These are phyloP conservation scores for Astropecten irregularis DNA, from an alignment of 53 echinoderm and acorn worm genomes.

Conservation along the genomic window DNA sequence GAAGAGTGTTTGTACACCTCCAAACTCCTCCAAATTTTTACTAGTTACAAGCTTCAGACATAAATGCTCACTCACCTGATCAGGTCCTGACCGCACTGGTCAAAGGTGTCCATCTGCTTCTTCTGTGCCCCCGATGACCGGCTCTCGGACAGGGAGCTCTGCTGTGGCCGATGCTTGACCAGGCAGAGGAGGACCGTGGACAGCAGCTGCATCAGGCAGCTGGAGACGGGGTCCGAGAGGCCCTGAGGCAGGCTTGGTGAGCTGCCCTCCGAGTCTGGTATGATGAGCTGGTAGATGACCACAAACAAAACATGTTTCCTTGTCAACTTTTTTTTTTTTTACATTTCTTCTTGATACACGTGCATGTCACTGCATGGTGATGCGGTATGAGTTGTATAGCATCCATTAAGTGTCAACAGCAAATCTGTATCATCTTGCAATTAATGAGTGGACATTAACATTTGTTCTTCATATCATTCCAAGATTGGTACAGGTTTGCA, in stretches of 20 bases:
- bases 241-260: constrained; percentile 44
- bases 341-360: too few relatives aligned
- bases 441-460: too few relatives aligned
- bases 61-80: constrained; percentile 87
- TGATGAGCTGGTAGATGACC: not conserved
- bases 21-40: too few relatives aligned
- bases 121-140: constrained; percentile 76
- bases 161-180: constrained; percentile 78
- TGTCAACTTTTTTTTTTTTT: too few relatives aligned
- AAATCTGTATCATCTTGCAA: too few relatives aligned
- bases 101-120: constrained; percentile 91
- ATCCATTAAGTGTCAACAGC: too few relatives aligned
- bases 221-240: constrained; percentile 68
- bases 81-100: constrained; percentile 93
- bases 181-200: constrained; percentile 85
- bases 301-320: not conserved
- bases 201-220: constrained; percentile 85
- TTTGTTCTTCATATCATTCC: too few relatives aligned
- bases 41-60: too few relatives aligned
- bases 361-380: too few relatives aligned
- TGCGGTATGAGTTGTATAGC: too few relatives aligned
- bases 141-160: constrained; percentile 55
- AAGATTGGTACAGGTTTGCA: too few relatives aligned
- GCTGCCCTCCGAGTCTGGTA: not conserved
- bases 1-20: too few relatives aligned